Evolutionary conservation across 2,797 vertebrate species (phyloP).

Genomic region (Simalia tracyae): DNA sequence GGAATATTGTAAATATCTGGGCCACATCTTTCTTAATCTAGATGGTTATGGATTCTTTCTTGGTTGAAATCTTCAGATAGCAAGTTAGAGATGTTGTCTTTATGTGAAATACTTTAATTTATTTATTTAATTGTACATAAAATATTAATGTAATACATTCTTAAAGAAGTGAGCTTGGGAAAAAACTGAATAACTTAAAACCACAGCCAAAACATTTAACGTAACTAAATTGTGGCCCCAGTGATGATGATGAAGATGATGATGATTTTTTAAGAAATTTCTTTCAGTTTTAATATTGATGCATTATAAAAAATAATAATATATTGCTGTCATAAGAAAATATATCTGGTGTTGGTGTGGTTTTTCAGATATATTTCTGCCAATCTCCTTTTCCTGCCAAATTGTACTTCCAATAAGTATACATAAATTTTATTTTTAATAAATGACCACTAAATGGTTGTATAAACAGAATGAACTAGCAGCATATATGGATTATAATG

Average conservation of each 20-base stretch:
- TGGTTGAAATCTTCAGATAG: background rate
- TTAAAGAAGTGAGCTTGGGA: background rate
- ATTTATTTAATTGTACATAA: background rate
- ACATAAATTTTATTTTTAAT: conserved; percentile 80
- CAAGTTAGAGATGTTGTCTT: background rate
- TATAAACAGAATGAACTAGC: conserved; percentile 76
- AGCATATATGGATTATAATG: conserved; percentile 72
- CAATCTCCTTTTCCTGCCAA: conserved; percentile 72
- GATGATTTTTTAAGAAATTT: background rate
- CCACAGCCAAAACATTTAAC: background rate
- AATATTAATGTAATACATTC: background rate
- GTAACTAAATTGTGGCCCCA: background rate
- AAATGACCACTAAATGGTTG: conserved; percentile 78
- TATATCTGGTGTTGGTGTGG: conserved; percentile 65
- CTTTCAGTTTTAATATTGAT: background rate
- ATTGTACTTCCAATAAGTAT: conserved; percentile 76
- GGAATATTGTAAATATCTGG: background rate
- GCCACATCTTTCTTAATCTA: background rate
- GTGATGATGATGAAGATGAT: background rate
- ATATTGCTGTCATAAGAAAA: conserved; percentile 71
- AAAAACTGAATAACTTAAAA: background rate
- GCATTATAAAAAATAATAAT: conserved; percentile 1
- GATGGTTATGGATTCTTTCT: background rate
- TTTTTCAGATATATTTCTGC: conserved; percentile 70
- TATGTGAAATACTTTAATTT: background rate